These are phyloP conservation scores for Nilaparvata lugens DNA, from an alignment of 1,140 invertebrate species.

Conservation along the genomic window DNA sequence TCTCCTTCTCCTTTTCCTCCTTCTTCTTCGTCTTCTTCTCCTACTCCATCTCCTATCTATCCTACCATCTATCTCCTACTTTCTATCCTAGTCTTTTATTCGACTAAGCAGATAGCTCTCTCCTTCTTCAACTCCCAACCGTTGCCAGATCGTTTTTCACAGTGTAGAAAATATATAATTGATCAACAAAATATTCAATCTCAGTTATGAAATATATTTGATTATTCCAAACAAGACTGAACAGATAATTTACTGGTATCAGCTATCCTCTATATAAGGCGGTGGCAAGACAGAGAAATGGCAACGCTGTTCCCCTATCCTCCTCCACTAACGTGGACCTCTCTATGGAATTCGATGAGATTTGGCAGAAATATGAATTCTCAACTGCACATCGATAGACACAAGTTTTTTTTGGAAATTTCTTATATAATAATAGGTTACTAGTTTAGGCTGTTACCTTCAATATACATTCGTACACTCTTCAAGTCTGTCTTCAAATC, in stretches of 20 bases:
- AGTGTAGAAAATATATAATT: too few relatives aligned
- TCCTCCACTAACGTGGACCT: background rate
- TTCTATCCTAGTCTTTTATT: background rate
- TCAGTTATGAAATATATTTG: too few relatives aligned
- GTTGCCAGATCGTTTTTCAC: too few relatives aligned
- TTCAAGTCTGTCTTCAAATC: too few relatives aligned
- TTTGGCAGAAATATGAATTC: background rate
- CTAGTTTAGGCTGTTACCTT: background rate
- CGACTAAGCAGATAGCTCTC: background rate
- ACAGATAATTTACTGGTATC: too few relatives aligned
- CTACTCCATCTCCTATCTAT: background rate
- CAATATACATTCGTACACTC: too few relatives aligned
- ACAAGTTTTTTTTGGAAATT: background rate
- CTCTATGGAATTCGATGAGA: background rate
- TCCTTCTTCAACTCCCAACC: background rate
- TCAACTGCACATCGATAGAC: background rate
- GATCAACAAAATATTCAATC: too few relatives aligned
- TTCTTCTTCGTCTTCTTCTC: background rate
- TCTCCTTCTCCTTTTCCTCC: background rate
- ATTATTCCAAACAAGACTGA: too few relatives aligned
- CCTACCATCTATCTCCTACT: slow-evolving; percentile 5
- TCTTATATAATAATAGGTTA: too few relatives aligned
- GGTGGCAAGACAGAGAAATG: too few relatives aligned
- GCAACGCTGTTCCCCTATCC: too few relatives aligned
- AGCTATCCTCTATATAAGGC: background rate